These are phyloP conservation scores for Tachuris rubrigastra DNA, from an alignment of 2,113 vertebrate species.

Conservation along the genomic window DNA sequence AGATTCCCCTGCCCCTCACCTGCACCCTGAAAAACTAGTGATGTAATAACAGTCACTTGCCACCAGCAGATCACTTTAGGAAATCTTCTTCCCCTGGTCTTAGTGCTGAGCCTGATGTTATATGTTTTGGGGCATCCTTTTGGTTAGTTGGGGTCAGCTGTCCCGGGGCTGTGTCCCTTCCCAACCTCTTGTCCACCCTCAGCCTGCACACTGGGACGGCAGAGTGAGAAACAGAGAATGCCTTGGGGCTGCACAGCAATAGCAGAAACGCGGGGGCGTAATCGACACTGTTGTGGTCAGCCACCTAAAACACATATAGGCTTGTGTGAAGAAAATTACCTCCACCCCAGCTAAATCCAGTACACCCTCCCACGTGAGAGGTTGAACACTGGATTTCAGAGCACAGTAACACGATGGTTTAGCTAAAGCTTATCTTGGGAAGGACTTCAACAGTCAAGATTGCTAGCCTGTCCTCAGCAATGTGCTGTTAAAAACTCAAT, in stretches of 20 bases:
- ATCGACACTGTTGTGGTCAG: background rate
- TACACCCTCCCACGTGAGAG: background rate
- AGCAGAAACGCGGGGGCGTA: background rate
- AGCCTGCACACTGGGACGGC: background rate
- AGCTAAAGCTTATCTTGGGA: background rate
- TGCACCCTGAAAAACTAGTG: background rate
- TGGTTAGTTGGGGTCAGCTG: background rate
- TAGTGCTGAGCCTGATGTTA: background rate
- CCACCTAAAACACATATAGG: background rate
- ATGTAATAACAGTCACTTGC: background rate
- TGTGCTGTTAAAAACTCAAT: background rate
- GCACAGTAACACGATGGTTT: background rate
- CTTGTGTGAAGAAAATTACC: background rate
- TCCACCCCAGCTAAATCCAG: background rate
- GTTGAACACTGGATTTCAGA: background rate
- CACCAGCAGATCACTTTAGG: background rate
- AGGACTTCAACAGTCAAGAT: background rate
- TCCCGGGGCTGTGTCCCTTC: background rate
- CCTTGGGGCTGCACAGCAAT: background rate
- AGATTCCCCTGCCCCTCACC: fast-evolving
- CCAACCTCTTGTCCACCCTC: background rate
- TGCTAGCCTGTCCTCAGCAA: background rate
- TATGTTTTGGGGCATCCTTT: background rate
- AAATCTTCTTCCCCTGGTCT: background rate
- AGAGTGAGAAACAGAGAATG: background rate